Conservation (phyloP, 2,797 vertebrate species). For the Ptychobarbus kaznakovi region DNA sequence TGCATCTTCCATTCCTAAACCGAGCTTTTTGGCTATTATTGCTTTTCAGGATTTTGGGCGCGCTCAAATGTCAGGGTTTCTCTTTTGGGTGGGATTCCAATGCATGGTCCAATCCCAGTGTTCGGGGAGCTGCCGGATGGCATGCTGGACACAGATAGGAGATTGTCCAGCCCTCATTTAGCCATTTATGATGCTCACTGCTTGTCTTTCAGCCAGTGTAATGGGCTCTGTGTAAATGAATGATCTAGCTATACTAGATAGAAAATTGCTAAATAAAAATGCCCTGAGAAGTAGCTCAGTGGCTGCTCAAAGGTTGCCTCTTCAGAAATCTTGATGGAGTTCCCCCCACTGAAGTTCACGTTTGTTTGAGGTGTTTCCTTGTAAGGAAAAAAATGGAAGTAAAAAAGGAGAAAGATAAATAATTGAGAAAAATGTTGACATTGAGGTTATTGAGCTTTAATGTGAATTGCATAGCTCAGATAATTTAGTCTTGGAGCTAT, state of each 20-base stretch:
- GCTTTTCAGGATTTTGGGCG: conserved; percentile 33
- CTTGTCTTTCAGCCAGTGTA: conserved; percentile 21
- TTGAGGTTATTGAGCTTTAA: neutral
- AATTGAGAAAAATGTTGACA: neutral
- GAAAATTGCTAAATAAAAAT: neutral
- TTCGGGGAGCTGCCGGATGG: conserved; percentile 26
- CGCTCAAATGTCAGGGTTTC: conserved; percentile 38
- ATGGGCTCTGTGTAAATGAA: conserved; percentile 23
- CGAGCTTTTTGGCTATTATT: conserved; percentile 43
- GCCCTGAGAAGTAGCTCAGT: neutral
- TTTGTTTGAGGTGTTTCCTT: neutral
- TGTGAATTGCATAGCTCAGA: neutral
- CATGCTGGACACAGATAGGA: conserved; percentile 51
- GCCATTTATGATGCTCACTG: conserved; percentile 28
- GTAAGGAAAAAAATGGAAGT: neutral
- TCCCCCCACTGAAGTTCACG: neutral
- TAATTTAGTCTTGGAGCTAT: neutral
- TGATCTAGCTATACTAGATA: neutral
- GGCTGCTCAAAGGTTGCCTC: neutral
- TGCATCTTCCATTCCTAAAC: conserved; percentile 42
- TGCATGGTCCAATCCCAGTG: conserved; percentile 12
- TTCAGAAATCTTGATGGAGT: neutral
- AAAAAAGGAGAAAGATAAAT: neutral
- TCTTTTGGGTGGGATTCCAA: conserved; percentile 44
- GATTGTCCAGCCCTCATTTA: conserved; percentile 42